phyloP scores from a whole-genome alignment of 2,113 vertebrate genomes.

The Agapornis roseicollis region DNA sequence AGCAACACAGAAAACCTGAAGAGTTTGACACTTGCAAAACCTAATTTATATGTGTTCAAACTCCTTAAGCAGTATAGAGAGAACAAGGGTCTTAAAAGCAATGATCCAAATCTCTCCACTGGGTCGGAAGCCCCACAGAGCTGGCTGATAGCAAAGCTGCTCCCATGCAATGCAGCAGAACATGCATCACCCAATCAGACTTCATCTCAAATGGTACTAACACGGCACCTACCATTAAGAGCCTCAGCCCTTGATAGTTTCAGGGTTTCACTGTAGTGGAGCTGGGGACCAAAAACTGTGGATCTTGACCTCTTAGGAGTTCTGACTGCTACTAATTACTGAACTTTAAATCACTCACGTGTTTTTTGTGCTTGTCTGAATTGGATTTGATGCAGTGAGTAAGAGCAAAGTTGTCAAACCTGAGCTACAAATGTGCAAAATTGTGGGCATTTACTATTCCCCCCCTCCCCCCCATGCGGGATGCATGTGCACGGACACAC shows the following conservation, averaged over 20 bases:
- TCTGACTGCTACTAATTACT: background rate
- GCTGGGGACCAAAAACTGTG: background rate
- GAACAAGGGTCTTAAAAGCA: background rate
- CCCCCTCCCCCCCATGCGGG: background rate
- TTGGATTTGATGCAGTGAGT: background rate
- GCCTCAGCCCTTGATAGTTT: background rate
- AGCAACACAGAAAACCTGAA: background rate
- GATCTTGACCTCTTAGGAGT: background rate
- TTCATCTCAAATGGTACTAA: background rate
- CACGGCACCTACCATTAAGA: accelerated
- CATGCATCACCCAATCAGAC: background rate
- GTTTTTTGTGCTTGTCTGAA: background rate
- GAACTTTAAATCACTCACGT: background rate
- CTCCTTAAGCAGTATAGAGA: background rate
- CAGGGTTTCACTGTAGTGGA: background rate
- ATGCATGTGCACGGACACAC: background rate
- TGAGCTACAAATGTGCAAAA: background rate
- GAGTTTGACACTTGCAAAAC: background rate
- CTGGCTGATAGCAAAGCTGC: background rate
- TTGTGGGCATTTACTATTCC: background rate
- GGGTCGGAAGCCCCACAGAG: background rate
- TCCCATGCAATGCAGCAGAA: background rate
- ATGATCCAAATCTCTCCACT: background rate
- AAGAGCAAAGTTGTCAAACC: background rate
- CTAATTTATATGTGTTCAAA: background rate